Evolutionary conservation across 2,888 invertebrate species (phyloP).

Genomic region (Blera fallax): DNA sequence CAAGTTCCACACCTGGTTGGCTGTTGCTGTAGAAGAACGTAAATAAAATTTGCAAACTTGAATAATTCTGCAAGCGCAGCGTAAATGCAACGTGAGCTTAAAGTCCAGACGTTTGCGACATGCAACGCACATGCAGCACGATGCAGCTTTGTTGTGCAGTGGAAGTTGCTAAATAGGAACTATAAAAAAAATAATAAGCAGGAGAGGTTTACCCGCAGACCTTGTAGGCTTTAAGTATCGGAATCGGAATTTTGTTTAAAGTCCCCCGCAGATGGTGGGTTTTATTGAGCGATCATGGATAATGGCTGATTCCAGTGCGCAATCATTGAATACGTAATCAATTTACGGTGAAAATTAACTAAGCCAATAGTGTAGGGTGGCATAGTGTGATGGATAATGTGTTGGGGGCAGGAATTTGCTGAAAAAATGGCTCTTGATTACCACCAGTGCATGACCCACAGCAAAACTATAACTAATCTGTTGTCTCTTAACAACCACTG

Average conservation of each 20-base stretch:
- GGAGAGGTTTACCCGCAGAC: neutral
- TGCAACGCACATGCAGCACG: neutral
- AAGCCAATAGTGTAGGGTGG: neutral
- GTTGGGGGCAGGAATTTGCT: too few relatives aligned
- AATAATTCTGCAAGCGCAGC: neutral
- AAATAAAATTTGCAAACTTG: slow-evolving; percentile 34
- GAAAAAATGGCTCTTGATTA: too few relatives aligned
- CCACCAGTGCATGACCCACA: too few relatives aligned
- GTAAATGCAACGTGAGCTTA: slow-evolving; percentile 11
- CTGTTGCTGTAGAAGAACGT: neutral
- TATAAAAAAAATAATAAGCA: neutral
- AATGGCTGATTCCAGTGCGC: too few relatives aligned
- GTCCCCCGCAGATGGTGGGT: neutral
- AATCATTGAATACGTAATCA: neutral
- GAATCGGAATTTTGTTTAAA: slow-evolving; percentile 1
- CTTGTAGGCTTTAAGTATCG: slow-evolving; percentile 36
- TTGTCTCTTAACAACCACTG: too few relatives aligned
- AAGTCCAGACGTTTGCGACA: slow-evolving; percentile 1
- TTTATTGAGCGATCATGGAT: neutral
- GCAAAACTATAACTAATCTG: too few relatives aligned
- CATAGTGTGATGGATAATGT: too few relatives aligned
- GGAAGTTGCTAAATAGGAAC: neutral
- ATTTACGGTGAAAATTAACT: neutral
- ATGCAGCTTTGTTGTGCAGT: neutral
- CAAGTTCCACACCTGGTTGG: slow-evolving; percentile 58